These are phyloP conservation scores for Syrista parreyssii DNA, from an alignment of 2,888 invertebrate species.

Conservation along the genomic window DNA sequence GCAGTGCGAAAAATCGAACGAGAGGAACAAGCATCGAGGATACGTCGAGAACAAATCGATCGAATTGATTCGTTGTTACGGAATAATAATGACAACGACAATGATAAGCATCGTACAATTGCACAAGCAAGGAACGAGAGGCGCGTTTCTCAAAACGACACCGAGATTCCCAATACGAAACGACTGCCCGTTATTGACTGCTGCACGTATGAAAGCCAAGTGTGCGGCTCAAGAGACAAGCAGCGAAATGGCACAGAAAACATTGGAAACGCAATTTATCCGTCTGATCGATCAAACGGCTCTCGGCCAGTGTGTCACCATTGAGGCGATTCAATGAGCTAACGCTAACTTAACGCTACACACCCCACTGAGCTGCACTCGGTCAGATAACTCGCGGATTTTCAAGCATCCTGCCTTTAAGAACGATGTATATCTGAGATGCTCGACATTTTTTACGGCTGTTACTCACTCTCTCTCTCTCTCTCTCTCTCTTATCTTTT, in stretches of 20 bases:
- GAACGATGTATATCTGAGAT: slow-evolving; percentile 29
- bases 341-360: slow-evolving; percentile 61
- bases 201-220: too few species aligned
- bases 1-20: too few species aligned
- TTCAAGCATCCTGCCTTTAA: slow-evolving; percentile 47
- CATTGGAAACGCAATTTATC: slow-evolving; percentile 50
- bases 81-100: too few species aligned
- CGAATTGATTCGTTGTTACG: too few species aligned
- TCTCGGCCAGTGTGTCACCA: slow-evolving; percentile 20
- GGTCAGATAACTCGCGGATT: slow-evolving; percentile 60
- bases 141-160: too few species aligned
- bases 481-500: neutral
- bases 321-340: slow-evolving; percentile 55
- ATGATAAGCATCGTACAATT: too few species aligned
- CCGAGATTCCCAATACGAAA: too few species aligned
- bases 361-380: slow-evolving; percentile 59
- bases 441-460: slow-evolving; percentile 19
- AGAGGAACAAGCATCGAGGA: too few species aligned
- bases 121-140: too few species aligned
- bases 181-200: too few species aligned
- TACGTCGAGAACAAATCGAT: too few species aligned
- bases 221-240: too few species aligned
- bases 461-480: slow-evolving; percentile 24
- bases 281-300: slow-evolving; percentile 52
- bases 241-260: slow-evolving; percentile 20